Evolutionary conservation across 2,888 invertebrate genomes (phyloP).

Genomic region (Diarsia dahlii): DNA sequence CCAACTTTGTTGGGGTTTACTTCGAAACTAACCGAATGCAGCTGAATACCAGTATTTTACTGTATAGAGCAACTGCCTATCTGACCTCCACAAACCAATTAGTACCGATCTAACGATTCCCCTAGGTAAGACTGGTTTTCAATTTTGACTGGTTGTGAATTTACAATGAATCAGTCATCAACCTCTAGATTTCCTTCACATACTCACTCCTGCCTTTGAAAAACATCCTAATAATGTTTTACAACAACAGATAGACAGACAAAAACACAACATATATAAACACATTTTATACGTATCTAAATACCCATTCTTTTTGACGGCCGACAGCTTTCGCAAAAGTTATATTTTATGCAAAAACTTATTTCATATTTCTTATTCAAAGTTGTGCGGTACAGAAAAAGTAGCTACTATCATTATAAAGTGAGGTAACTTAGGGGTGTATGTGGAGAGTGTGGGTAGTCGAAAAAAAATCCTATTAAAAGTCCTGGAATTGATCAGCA

Average conservation of each 20-base stretch:
- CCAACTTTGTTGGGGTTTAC: too few relatives aligned
- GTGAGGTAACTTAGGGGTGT: conserved; percentile 37
- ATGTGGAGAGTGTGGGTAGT: conserved; percentile 47
- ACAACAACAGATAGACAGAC: conserved; percentile 14
- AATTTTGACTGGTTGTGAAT: too few relatives aligned
- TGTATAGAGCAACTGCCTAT: too few relatives aligned
- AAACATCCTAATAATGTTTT: neutral
- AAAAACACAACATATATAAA: conserved; percentile 42
- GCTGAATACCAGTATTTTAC: too few relatives aligned
- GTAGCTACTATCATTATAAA: conserved; percentile 60
- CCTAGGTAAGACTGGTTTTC: too few relatives aligned
- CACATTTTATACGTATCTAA: conserved; percentile 55
- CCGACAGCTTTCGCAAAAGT: conserved; percentile 81
- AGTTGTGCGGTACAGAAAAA: conserved; percentile 73
- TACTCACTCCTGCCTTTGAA: neutral
- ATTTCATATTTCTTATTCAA: conserved; percentile 86
- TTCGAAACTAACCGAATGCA: too few relatives aligned
- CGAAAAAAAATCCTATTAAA: conserved; percentile 53
- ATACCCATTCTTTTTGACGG: conserved; percentile 73
- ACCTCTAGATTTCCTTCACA: neutral
- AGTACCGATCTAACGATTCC: too few relatives aligned
- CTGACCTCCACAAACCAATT: too few relatives aligned
- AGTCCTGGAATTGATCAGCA: conserved; percentile 43
- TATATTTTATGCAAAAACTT: conserved; percentile 87
- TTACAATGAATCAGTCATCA: neutral